Evolutionary conservation across 2,888 invertebrate genomes (phyloP).

Genomic region (Euzophera pinguis): DNA sequence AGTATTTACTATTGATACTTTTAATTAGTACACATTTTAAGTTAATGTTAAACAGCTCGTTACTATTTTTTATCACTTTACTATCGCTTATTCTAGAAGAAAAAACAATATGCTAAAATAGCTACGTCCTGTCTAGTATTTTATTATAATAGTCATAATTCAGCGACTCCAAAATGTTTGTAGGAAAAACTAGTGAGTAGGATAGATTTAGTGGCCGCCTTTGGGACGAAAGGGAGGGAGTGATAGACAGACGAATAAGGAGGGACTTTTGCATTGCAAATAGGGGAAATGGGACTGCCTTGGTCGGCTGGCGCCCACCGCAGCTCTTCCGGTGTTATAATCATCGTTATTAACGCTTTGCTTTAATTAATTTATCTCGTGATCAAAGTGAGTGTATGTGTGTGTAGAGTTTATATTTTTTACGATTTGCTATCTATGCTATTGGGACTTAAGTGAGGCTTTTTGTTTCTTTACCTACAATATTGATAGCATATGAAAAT

Average conservation of each 20-base stretch:
- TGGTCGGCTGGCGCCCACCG: slow-evolving; percentile 45
- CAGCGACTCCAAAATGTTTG: slow-evolving; percentile 38
- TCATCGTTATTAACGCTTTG: slow-evolving; percentile 71
- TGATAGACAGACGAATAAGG: slow-evolving; percentile 41
- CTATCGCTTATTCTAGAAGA: no score
- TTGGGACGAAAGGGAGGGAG: slow-evolving; percentile 40
- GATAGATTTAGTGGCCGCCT: slow-evolving; percentile 32
- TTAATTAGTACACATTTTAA: no score
- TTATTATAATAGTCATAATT: no score
- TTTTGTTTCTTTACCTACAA: no score
- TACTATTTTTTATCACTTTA: no score
- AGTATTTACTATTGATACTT: no score
- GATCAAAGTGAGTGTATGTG: slow-evolving; percentile 50
- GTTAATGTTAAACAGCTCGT: no score
- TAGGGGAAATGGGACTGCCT: slow-evolving; percentile 69
- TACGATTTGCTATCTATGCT: no score
- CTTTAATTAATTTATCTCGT: slow-evolving; percentile 68
- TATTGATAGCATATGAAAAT: no score
- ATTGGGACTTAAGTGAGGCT: no score
- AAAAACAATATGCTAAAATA: background rate
- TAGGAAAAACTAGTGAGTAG: slow-evolving; percentile 47
- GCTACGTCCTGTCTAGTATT: background rate
- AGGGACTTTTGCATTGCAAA: slow-evolving; percentile 77
- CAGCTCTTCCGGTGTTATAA: slow-evolving; percentile 65
- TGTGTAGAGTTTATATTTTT: background rate